These are phyloP conservation scores for Onchidella celtica DNA, from an alignment of 2,888 invertebrate genomes.

Conservation along the genomic window DNA sequence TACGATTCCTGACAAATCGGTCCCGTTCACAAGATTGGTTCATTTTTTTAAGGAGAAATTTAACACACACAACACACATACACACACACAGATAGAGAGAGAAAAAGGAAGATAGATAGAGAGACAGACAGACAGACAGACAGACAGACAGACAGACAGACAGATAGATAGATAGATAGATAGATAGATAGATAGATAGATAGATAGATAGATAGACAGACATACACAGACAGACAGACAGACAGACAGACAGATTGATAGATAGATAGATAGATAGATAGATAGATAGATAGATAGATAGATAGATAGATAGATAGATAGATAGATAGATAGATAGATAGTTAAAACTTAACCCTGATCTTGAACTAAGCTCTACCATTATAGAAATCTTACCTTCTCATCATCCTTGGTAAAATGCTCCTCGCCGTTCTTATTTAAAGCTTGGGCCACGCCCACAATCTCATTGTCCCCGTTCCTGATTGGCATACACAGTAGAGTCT, in stretches of 20 bases:
- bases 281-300: too few relatives aligned
- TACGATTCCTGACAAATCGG: too few relatives aligned
- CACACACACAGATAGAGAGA: too few relatives aligned
- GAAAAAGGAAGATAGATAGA: too few relatives aligned
- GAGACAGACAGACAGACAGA: too few relatives aligned
- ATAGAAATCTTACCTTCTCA: slow-evolving; percentile 79
- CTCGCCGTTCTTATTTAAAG: slow-evolving; percentile 81
- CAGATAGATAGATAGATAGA: slow-evolving; percentile 35
- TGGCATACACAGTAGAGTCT: slow-evolving; percentile 95
- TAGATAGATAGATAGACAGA: slow-evolving; percentile 17
- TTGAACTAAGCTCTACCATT: too few relatives aligned
- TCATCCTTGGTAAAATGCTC: slow-evolving; percentile 81
- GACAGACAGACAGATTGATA: slow-evolving; percentile 27
- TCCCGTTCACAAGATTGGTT: too few relatives aligned
- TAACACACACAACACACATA: too few relatives aligned
- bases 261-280: slow-evolving; percentile 1
- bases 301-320: neutral
- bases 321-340: neutral
- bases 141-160: too few relatives aligned
- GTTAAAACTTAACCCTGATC: neutral
- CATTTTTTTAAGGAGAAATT: too few relatives aligned
- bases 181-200: slow-evolving; percentile 17
- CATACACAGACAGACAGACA: slow-evolving; percentile 18
- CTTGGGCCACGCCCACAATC: slow-evolving; percentile 81
- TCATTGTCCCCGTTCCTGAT: slow-evolving; percentile 82